Base-by-base conservation (phyloP, 2,113 vertebrate genomes). In the Setophaga coronata region DNA sequence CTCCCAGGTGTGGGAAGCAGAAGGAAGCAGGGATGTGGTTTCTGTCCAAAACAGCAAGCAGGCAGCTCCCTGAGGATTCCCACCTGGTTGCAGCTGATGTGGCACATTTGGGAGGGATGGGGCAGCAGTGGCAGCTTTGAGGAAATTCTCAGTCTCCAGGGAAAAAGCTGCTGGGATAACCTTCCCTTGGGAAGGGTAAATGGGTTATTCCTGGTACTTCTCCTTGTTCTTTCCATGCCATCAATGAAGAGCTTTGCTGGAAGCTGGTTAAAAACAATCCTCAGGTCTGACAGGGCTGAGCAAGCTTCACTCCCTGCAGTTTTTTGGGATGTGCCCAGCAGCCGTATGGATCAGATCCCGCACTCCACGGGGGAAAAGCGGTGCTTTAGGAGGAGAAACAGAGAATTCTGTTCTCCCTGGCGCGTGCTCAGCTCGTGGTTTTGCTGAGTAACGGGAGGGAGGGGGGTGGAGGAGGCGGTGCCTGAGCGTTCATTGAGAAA, bases 381-480 rank as follows among this genome's bases (percentile, higher is more conserved):
- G 50, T 78, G 61, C 71, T 34, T 77, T 28, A 28, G 48, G 24
- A 42, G 57, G 43, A 60, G 62, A n/a, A 64, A 40, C 0, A 15
- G 60, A 25, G 60, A 25, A 28, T 57, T 15, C 1, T 50, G 12
- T 16, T 90, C 70, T 50, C 16, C 31, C 42, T 43, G 70, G 48
- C 54, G 6, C 36, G 67, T 36, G 80, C 90, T 76, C 53, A 38
- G 64, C 93, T 38, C n/a, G 23, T 31, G 65, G 6, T 94, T 90
- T 61, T 87, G 87, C 95, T 87, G 91, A 95, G 79, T 87, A 96
- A 71, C 65, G 62, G 88, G 77, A 87, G 80, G 50, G 29, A 24
- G 57, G 47, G 66, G 77, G 91, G 83, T 9, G 50, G 82, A 84
- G 89, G 66, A 89, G 85, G 89, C 21, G 18, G 77, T 36, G 73